Base-by-base conservation (phyloP, 53 echinoderm and acorn worm genomes). In the Antedon mediterranea region DNA sequence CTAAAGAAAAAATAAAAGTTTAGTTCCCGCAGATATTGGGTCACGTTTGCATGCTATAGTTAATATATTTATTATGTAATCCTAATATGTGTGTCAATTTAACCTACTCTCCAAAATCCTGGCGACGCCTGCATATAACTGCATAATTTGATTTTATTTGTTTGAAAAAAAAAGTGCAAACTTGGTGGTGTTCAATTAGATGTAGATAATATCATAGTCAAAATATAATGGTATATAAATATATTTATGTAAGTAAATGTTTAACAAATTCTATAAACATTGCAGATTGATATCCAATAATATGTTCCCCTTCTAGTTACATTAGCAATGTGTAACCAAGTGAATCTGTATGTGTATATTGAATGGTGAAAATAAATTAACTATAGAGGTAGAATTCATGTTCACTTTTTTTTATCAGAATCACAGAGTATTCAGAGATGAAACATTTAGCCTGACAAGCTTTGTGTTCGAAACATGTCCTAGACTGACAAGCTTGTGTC, bases 191-290 rank as follows among this genome's bases (percentile, higher is more conserved):
- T 57, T 57, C 57, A 18, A 2, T 57, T 57, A 57, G 57, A 57
- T 57, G 57, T 57, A 57, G 57, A 57, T 57, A 57, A 57, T 57
- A 57, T 57, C 57, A 57, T 57, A 57, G 57, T 57, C 2, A 57
- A 57, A 57, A 57, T 57, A 57, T 57, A 57, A 57, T 57, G 57
- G 57, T 57, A 57, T 57, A 57, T 57, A 57, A 57, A 57, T 57
- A 57, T 57, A 57, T 57, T 57, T 57, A 57, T 57, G 57, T 57
- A 57, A 57, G 57, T 57, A 26, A 57, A 57, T 57, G 57, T 41
- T 13, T 41, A 41, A 41, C 13, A 41, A 7, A 41, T n/a, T n/a
- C n/a, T n/a, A 37, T 37, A 57, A 57, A 11, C 57, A 57, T 15
- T 11, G 57, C 57, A 18, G 57, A 57, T 57, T 6, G 20, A 57